Conservation (phyloP, 1,140 invertebrate species). For the Drosophila sp. region DNA sequence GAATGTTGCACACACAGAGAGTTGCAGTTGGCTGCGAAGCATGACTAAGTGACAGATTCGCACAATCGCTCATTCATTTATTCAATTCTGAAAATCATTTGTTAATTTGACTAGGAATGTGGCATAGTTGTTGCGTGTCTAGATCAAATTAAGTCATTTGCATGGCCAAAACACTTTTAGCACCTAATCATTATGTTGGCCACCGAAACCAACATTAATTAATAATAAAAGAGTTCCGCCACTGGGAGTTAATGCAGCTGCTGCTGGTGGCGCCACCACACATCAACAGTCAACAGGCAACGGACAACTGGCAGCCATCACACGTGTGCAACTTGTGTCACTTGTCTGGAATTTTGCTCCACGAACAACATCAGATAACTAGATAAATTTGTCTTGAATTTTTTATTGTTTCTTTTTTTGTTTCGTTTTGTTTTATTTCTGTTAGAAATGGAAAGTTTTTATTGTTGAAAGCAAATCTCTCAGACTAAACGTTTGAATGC, state of each 20-base stretch:
- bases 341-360: slow-evolving; percentile 40
- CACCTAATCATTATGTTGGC: slow-evolving; percentile 57
- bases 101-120: slow-evolving; percentile 8
- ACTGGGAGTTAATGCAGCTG: slow-evolving; percentile 28
- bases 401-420: slow-evolving; percentile 16
- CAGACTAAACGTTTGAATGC: slow-evolving; percentile 68
- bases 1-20: slow-evolving; percentile 45
- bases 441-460: slow-evolving; percentile 78
- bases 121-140: slow-evolving; percentile 54
- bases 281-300: slow-evolving; percentile 20
- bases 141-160: slow-evolving; percentile 43
- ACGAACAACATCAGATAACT: slow-evolving; percentile 50
- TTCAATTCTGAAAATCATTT: slow-evolving; percentile 17
- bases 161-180: slow-evolving; percentile 56
- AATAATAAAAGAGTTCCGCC: slow-evolving; percentile 53
- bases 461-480: slow-evolving; percentile 73
- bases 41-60: slow-evolving; percentile 43
- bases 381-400: slow-evolving; percentile 72
- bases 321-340: slow-evolving; percentile 68
- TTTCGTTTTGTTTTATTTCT: slow-evolving; percentile 40
- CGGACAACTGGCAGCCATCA: slow-evolving; percentile 13
- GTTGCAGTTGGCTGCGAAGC: not conserved
- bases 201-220: slow-evolving; percentile 54
- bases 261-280: slow-evolving; percentile 36
- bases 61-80: slow-evolving; percentile 15